Percentiles rank a stretch among this genome's conserved stretches.
Conservation (phyloP, 2,888 invertebrate species). For the Cheilosia vernalis region DNA sequence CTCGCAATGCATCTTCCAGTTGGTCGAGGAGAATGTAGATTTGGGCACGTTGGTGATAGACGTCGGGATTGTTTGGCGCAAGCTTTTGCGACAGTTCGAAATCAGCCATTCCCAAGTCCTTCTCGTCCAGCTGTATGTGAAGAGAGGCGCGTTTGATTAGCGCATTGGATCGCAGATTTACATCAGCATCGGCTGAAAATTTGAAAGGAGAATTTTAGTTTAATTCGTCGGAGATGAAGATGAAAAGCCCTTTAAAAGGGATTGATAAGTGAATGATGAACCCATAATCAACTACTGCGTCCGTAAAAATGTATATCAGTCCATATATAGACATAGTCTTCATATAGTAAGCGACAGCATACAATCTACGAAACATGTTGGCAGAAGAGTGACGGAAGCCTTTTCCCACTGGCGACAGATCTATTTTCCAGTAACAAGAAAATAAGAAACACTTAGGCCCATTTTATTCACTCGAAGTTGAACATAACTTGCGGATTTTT, state of each 20-base stretch:
- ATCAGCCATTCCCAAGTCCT: conserved; percentile 90
- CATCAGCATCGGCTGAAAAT: conserved; percentile 84
- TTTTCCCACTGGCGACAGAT: too few species aligned
- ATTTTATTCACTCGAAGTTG: too few species aligned
- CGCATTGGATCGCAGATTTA: conserved; percentile 91
- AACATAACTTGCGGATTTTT: too few species aligned
- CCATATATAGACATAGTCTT: too few species aligned
- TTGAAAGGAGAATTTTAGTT: conserved; percentile 2
- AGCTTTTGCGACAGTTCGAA: conserved; percentile 91
- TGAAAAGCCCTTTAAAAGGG: neutral
- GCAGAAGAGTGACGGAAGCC: too few species aligned
- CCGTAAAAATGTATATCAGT: too few species aligned
- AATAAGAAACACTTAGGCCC: too few species aligned
- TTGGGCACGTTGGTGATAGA: conserved; percentile 96
- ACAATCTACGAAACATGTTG: too few species aligned
- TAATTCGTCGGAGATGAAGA: neutral
- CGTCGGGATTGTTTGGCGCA: conserved; percentile 92
- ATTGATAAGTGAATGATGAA: neutral
- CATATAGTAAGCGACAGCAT: too few species aligned
- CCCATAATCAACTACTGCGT: too few species aligned
- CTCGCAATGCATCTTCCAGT: conserved; percentile 90
- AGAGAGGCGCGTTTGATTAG: conserved; percentile 94
- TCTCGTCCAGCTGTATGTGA: conserved; percentile 90
- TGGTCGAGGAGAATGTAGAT: conserved; percentile 92
- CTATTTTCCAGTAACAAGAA: too few species aligned